A percentile compares a stretch with the other conserved stretches of the same genome.
Evolutionary conservation across 2,888 invertebrate species (phyloP).

Genomic region (Isoperla grammatica): DNA sequence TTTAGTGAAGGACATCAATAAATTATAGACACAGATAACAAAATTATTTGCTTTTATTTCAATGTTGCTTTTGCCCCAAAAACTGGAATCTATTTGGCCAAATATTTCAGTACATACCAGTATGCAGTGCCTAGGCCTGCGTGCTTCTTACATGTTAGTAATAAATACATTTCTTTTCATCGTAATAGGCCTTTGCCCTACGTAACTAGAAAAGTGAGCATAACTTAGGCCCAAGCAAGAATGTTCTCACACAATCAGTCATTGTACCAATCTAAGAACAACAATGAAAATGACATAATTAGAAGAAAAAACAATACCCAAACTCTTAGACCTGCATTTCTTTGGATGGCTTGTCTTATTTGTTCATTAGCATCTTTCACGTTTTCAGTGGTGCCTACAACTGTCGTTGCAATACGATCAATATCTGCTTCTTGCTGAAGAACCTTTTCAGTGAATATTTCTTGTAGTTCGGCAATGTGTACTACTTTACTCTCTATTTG

Average conservation of each 20-base stretch:
- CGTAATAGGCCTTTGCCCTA: too few species aligned
- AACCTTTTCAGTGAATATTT: constrained; percentile 89
- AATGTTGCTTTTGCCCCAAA: too few species aligned
- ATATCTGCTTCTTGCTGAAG: constrained; percentile 91
- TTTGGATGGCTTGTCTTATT: constrained; percentile 93
- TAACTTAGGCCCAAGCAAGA: too few species aligned
- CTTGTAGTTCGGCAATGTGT: constrained; percentile 91
- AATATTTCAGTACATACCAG: too few species aligned
- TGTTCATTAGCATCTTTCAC: constrained; percentile 96
- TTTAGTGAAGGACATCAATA: too few species aligned
- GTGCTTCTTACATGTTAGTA: too few species aligned
- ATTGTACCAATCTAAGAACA: constrained; percentile 99
- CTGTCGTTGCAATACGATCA: constrained; percentile 80
- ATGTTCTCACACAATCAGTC: constrained; percentile 57
- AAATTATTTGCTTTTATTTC: too few species aligned
- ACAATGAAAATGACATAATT: constrained; percentile 90
- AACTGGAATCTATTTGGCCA: too few species aligned
- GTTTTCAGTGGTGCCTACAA: constrained; percentile 90
- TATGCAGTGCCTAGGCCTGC: too few species aligned
- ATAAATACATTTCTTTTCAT: too few species aligned
- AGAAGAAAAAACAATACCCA: constrained; percentile 93
- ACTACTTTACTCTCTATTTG: constrained; percentile 89
- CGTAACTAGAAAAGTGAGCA: too few species aligned
- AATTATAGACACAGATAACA: too few species aligned
- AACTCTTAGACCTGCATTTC: constrained; percentile 91